phyloP scores from a whole-genome alignment of 1,140 invertebrate genomes.

The Heliconius congener region DNA sequence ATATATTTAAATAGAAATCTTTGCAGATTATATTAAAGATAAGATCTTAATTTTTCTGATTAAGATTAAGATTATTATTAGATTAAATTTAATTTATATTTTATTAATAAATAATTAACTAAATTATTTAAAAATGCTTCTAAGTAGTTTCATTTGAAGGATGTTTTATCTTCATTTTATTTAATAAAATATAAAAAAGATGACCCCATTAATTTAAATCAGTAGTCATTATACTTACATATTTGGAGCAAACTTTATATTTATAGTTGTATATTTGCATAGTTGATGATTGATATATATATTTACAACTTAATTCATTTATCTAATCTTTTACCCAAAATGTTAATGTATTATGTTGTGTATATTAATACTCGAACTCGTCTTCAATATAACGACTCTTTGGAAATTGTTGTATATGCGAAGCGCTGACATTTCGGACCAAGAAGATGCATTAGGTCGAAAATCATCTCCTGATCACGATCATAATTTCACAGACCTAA shows the following conservation, averaged over 20 bases:
- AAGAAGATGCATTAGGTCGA: neutral
- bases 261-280: conserved; percentile 10
- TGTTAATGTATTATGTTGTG: neutral
- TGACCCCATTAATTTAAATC: neutral
- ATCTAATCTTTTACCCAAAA: neutral
- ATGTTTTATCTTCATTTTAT: neutral
- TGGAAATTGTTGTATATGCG: too few species aligned
- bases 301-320: conserved; percentile 1
- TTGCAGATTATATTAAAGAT: too few species aligned
- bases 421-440: neutral
- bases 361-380: neutral
- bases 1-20: too few species aligned
- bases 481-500: neutral
- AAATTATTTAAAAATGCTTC: too few species aligned
- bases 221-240: conserved; percentile 3
- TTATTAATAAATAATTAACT: too few species aligned
- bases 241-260: conserved; percentile 20
- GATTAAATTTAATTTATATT: too few species aligned
- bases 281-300: neutral
- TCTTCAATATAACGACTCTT: neutral
- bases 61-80: too few species aligned
- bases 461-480: neutral
- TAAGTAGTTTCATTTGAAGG: too few species aligned
- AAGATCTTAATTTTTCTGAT: too few species aligned
- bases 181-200: neutral